Evolutionary conservation across 2,888 invertebrate genomes (phyloP), one percentile per base, ranked within the genome.

Genomic region (Mimumesa dahlbomi): DNA sequence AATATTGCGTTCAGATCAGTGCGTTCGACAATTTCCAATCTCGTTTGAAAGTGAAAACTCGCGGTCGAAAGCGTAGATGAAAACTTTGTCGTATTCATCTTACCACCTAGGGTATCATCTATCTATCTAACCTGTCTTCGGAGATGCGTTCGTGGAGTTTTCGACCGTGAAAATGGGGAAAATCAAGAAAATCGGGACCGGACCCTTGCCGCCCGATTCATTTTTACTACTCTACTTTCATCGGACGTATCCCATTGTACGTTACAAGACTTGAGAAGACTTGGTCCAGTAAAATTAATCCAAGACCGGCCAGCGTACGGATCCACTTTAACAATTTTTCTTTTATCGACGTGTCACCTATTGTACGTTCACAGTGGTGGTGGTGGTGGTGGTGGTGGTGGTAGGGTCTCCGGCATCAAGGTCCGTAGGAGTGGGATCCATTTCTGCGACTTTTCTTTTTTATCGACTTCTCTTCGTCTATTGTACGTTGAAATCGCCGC

Each of bases 21-120:
- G 21, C 21, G 34, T 18, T n/a, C 19, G 18, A 14, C 14, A 9
- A 9, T 9, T 9, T 9, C 29, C 7, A 29, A 29, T 29, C 25
- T 36, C 11, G 19, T n/a, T n/a, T n/a, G 54, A 54, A 49, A 58
- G 46, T 43, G 57, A 57, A 62, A 63, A 63, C 49, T 34, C 22
- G 16, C 13, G 34, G 48, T 54, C 34, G 42, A 43, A 48, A 49
- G 18, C 36, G 36, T 11, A 22, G 57, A 48, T 50, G 36, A 49
- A 56, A 42, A 45, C 14, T 34, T n/a, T n/a, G n/a, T n/a, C n/a
- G n/a, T n/a, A n/a, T n/a, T n/a, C n/a, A n/a, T n/a, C n/a, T n/a
- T n/a, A 13, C 25, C 25, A 25, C 25, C 25, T 11, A 11, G 16
- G 16, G 6, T 42, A 18, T n/a, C 42, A 42, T 38, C 5, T 13